Percentiles rank a stretch among this genome's conserved stretches.
Conservation (phyloP, 1,140 invertebrate genomes). For the Dendrolimus punctatus region DNA sequence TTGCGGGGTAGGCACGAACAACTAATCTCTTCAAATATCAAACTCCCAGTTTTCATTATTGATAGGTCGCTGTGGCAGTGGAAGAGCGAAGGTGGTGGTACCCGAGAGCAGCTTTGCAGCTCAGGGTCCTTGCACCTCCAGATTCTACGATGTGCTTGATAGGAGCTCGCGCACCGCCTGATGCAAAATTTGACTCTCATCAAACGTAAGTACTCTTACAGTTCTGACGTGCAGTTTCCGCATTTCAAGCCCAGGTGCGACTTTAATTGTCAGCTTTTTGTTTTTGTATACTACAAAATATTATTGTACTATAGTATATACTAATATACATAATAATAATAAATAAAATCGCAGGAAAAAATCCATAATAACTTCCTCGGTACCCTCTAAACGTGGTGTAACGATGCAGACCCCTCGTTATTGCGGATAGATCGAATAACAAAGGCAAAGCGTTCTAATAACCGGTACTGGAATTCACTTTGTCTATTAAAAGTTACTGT, state of each 20-base stretch:
- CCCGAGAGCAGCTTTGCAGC: conserved; percentile 68
- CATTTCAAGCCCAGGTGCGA: too few species aligned
- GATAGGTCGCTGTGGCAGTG: conserved; percentile 69
- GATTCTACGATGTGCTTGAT: conserved; percentile 74
- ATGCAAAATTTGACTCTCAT: conserved; percentile 66
- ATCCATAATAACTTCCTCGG: conserved; percentile 5
- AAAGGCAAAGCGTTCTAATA: neutral
- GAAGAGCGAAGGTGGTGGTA: conserved; percentile 73
- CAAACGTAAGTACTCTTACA: conserved; percentile 43
- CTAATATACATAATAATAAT: too few species aligned
- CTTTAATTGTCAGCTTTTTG: neutral
- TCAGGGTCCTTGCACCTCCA: conserved; percentile 70
- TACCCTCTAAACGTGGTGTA: conserved; percentile 8
- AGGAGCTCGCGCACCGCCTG: conserved; percentile 68
- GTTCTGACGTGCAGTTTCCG: neutral
- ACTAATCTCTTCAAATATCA: too few species aligned
- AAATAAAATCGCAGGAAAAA: conserved; percentile 2
- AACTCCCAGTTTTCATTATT: too few species aligned
- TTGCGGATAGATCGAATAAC: conserved; percentile 13
- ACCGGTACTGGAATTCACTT: too few species aligned
- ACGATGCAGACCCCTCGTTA: conserved; percentile 12
- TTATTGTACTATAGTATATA: too few species aligned
- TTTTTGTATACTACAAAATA: neutral
- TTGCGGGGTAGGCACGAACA: too few species aligned
- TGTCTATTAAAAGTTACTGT: too few species aligned